Base-by-base conservation (phyloP, 2,797 vertebrate species). In the Leucoraja ocellata region DNA sequence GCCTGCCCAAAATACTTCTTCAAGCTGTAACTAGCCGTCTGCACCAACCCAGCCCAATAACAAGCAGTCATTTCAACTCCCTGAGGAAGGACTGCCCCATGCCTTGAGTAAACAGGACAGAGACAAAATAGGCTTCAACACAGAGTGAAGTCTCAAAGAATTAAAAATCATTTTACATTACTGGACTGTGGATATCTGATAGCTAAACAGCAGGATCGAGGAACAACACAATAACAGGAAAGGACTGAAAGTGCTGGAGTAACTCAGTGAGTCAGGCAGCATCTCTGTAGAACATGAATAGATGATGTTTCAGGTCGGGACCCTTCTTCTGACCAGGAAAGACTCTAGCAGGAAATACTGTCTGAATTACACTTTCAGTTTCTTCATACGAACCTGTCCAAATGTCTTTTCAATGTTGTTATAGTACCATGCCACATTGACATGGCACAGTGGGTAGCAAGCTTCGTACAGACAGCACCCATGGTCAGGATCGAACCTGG, bases 51-150 rank as follows among this genome's bases (percentile, higher is more conserved):
- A n/a, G 71, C 39, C 63, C 63, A 68, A 18, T 16, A 88, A 36
- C 83, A 86, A 63, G n/a, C 63, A 68, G 63, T 36, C 14, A 39
- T 92, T 92, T 92, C 90, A 92, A 36, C 58, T 92, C 58, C 73
- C 23, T 7, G 36, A 16, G 36, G 3, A 6, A 1, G 14, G 68
- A 73, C 71, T 91, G 32, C 16, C 46, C 4, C n/a, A 39, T 8
- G 14, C 36, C 73, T 73, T 39, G 6, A 71, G 46, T 46, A 76
- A 76, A 71, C 73, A 92, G 9, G 11, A 28, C 11, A 2, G 9
- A 76, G 16, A 54, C 10, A 54, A 92, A 92, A 74, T 54, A 92
- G 4, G 46, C n/a, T 68, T 63, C 63, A 14, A 36, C 63, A 14
- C 36, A 88, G 32, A 1, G 2, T 68, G 58, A 18, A 3, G 18